These are phyloP conservation scores for Drosophila merina DNA, from an alignment of 2,888 invertebrate genomes.

Conservation along the genomic window DNA sequence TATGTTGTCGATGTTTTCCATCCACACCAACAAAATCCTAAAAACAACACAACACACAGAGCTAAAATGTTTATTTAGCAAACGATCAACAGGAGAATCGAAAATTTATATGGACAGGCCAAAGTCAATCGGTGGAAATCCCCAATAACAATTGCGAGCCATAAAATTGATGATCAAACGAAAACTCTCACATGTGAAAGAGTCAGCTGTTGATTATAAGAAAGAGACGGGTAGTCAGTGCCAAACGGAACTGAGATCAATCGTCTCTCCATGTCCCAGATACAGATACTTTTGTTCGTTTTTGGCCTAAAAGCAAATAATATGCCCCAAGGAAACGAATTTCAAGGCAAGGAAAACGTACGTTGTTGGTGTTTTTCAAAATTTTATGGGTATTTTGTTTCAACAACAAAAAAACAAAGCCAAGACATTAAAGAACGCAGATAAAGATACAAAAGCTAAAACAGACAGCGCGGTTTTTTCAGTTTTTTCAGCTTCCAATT, in stretches of 20 bases:
- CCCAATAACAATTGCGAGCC: constrained; percentile 59
- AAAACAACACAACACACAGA: constrained; percentile 13
- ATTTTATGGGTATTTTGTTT: constrained; percentile 75
- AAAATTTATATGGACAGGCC: constrained; percentile 75
- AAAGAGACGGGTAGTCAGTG: constrained; percentile 24
- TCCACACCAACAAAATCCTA: not conserved
- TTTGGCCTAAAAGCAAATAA: constrained; percentile 64
- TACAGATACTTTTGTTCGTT: constrained; percentile 20
- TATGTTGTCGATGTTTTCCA: constrained; percentile 26
- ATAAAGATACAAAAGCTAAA: constrained; percentile 16
- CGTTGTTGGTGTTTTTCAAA: constrained; percentile 64
- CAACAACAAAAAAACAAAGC: constrained; percentile 54
- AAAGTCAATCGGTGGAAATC: constrained; percentile 77
- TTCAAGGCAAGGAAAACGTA: constrained; percentile 16
- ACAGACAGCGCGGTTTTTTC: constrained; percentile 74
- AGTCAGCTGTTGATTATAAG: not conserved
- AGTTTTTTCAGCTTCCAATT: constrained; percentile 39
- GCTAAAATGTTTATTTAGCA: constrained; percentile 74
- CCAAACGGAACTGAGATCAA: constrained; percentile 73
- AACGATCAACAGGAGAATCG: constrained; percentile 76
- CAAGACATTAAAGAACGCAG: constrained; percentile 4
- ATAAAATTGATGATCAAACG: constrained; percentile 83
- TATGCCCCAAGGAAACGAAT: constrained; percentile 48
- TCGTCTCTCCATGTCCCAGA: constrained; percentile 50
- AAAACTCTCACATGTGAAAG: constrained; percentile 75